Conservation (phyloP, 2,113 vertebrate genomes). For the Cebidichthys violaceus region DNA sequence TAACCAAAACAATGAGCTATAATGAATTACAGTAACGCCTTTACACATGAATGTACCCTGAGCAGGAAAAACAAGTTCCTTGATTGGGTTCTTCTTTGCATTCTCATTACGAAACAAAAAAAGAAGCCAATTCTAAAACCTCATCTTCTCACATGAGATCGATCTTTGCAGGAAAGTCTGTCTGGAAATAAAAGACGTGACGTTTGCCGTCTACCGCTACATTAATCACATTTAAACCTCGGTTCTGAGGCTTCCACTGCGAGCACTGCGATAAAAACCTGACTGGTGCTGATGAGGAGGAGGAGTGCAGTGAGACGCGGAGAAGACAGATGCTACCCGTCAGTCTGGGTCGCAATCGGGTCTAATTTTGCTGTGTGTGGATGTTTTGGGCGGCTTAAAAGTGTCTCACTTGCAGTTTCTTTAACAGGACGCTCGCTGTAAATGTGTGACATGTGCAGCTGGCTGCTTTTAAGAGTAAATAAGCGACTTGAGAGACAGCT, state of each 20-base stretch:
- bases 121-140: neutral
- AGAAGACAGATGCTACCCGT: conserved; percentile 9
- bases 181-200: neutral
- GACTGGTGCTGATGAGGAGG: neutral
- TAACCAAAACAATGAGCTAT: too few species aligned
- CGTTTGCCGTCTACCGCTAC: neutral
- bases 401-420: conserved; percentile 19
- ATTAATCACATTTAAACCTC: conserved; percentile 32
- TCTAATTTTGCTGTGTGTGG: conserved; percentile 22
- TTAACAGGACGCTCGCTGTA: neutral
- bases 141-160: neutral
- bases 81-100: neutral
- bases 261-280: conserved; percentile 1
- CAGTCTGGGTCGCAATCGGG: neutral
- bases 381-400: conserved; percentile 25
- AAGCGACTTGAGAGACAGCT: neutral
- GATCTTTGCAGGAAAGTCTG: neutral
- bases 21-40: neutral
- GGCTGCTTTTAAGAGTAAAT: neutral
- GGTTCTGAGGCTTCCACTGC: neutral
- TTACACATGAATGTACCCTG: neutral
- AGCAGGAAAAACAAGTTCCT: too few species aligned
- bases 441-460: neutral
- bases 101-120: neutral
- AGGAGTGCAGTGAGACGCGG: neutral